Percentiles rank a stretch among this genome's conserved stretches.
phyloP scores from a whole-genome alignment of 2,113 vertebrate genomes.

The Nerophis ophidion region DNA sequence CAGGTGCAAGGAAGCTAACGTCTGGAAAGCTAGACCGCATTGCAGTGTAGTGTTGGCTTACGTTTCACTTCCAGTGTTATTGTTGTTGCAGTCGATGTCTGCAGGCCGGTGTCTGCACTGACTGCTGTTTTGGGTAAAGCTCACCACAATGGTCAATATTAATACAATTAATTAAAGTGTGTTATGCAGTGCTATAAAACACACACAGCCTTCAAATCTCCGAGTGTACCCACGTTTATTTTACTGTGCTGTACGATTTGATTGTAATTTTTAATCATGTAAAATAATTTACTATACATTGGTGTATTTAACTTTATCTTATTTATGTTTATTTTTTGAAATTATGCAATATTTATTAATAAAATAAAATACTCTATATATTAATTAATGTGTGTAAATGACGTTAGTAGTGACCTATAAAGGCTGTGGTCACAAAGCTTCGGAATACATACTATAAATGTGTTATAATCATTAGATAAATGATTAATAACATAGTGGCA shows the following conservation, averaged over 20 bases:
- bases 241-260: neutral
- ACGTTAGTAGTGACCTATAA: too few relatives aligned
- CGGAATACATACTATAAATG: too few relatives aligned
- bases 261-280: neutral
- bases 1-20: neutral
- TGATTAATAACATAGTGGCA: too few relatives aligned
- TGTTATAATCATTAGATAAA: too few relatives aligned
- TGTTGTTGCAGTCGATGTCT: neutral
- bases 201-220: neutral
- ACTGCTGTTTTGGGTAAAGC: neutral
- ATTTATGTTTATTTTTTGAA: too few relatives aligned
- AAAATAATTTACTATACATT: neutral
- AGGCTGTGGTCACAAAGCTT: too few relatives aligned
- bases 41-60: neutral
- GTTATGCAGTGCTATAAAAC: neutral
- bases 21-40: neutral
- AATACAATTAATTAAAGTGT: neutral
- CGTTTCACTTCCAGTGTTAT: constrained; percentile 5
- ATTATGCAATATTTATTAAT: too few relatives aligned
- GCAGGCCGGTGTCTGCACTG: neutral
- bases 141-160: neutral
- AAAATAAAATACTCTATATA: too few relatives aligned
- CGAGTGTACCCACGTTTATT: neutral
- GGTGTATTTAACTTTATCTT: too few relatives aligned
- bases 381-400: too few relatives aligned